Evolutionary conservation across 2,888 invertebrate genomes (phyloP).

Genomic region (Augiades crinisus): DNA sequence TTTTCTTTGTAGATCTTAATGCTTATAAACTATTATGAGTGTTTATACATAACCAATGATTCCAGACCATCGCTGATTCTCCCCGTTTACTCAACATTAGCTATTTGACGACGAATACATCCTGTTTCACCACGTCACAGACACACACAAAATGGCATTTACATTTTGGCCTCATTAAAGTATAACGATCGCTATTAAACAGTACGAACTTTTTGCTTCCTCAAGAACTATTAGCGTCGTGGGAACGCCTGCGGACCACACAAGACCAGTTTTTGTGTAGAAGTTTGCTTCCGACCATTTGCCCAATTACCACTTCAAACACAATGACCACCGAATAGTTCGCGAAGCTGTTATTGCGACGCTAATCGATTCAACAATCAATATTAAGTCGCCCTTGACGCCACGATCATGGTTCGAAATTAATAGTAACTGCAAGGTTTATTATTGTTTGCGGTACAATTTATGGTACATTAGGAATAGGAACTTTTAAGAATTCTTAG

Average conservation of each 20-base stretch:
- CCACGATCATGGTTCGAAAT: conserved; percentile 27
- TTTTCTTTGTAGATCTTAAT: too few species aligned
- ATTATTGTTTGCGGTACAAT: too few species aligned
- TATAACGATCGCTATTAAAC: neutral
- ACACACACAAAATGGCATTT: too few species aligned
- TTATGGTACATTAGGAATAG: too few species aligned
- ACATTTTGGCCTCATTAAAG: neutral
- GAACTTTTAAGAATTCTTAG: too few species aligned
- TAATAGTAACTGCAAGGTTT: neutral
- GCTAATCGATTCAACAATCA: conserved; percentile 50
- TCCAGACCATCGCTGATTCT: too few species aligned
- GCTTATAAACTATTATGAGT: too few species aligned
- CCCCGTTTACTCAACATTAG: too few species aligned
- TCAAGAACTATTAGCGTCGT: neutral
- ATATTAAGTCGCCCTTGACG: conserved; percentile 34
- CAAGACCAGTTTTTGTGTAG: conserved; percentile 10
- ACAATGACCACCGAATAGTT: conserved; percentile 40
- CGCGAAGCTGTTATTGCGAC: conserved; percentile 46
- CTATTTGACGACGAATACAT: too few species aligned
- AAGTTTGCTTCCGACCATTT: conserved; percentile 16
- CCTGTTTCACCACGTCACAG: too few species aligned
- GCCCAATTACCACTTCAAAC: conserved; percentile 27
- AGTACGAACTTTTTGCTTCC: neutral
- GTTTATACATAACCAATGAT: too few species aligned
- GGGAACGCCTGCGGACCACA: conserved; percentile 11